Evolutionary conservation across 2,888 invertebrate genomes (phyloP).

Genomic region (Pammene aurita): DNA sequence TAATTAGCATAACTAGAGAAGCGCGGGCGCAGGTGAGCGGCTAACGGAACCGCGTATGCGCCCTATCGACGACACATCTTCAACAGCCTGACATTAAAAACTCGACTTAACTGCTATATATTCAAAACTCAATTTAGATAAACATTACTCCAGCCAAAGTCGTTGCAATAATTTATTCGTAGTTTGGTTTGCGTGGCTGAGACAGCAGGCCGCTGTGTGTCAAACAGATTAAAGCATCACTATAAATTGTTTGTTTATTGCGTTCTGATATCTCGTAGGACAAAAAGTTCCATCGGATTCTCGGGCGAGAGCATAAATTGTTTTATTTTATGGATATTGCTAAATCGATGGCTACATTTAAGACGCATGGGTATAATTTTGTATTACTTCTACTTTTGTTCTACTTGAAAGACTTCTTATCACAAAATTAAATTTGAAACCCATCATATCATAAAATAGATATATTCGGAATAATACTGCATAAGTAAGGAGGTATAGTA

Average conservation of each 20-base stretch:
- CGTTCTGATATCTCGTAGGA: constrained; percentile 60
- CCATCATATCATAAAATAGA: constrained; percentile 22
- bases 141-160: constrained; percentile 46
- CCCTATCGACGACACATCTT: constrained; percentile 67
- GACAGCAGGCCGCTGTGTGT: constrained; percentile 66
- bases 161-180: constrained; percentile 62
- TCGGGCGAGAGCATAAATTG: constrained; percentile 53
- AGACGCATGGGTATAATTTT: constrained; percentile 56
- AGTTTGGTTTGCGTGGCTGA: constrained; percentile 65
- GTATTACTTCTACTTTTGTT: no score
- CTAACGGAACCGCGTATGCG: constrained; percentile 74
- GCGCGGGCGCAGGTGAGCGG: constrained; percentile 79
- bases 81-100: constrained; percentile 55
- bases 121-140: constrained; percentile 58
- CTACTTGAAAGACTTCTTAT: neutral
- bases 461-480: neutral
- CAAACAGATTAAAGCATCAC: constrained; percentile 71
- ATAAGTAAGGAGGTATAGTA: no score
- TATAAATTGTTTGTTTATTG: constrained; percentile 70
- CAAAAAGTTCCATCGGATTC: constrained; percentile 54
- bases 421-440: neutral
- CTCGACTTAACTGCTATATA: constrained; percentile 57
- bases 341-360: constrained; percentile 62
- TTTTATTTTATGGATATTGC: constrained; percentile 63
- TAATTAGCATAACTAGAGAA: constrained; percentile 80